Base-by-base conservation (phyloP, 2,113 vertebrate species). In the Mesocricetus auratus region DNA sequence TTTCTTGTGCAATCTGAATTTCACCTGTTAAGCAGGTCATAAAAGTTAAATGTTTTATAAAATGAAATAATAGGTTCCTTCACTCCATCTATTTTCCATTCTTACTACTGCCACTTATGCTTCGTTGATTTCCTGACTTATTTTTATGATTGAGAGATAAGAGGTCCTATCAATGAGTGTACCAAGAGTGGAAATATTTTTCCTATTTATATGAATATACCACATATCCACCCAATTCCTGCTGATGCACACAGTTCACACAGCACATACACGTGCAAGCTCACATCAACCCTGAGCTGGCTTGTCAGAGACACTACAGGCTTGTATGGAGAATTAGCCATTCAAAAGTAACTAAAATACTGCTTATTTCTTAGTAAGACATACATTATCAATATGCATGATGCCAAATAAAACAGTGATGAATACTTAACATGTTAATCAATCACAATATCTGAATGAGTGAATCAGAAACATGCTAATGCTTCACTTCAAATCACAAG, bases 31-130 rank as follows among this genome's bases (percentile, higher is more conserved):
- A 21, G 24, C 36, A 93, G n/a, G 71, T 56, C n/a, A 81, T 9
- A 53, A 45, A 93, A 29, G 1, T 64, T 93, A 75, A 96, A 56
- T 62, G 62, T 90, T 93, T 64, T 82, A 90, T 77, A 62, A 78
- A 79, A 56, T 39, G 7, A 77, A 33, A 73, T 22, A 4, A 31
- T 50, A 64, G 2, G 12, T 45, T 90, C 42, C 78, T 81, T 93
- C 24, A 58, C 39, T 58, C 42, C 5, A 36, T 73, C 5, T 75
- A 11, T 86, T 92, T 93, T 90, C 58, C 50, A 75, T 16, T 53
- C 71, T 94, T 29, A 33, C 69, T 85, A 33, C 45, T 73, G 13
- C 10, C 73, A 50, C 78, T 89, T 95, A 42, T 58, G 21, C 29
- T 39, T 64, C 21, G 24, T 36, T 93, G 60, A 94, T 68, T 93